These are phyloP conservation scores for Brachypteracias leptosomus DNA, from an alignment of 2,113 vertebrate species.

Conservation along the genomic window DNA sequence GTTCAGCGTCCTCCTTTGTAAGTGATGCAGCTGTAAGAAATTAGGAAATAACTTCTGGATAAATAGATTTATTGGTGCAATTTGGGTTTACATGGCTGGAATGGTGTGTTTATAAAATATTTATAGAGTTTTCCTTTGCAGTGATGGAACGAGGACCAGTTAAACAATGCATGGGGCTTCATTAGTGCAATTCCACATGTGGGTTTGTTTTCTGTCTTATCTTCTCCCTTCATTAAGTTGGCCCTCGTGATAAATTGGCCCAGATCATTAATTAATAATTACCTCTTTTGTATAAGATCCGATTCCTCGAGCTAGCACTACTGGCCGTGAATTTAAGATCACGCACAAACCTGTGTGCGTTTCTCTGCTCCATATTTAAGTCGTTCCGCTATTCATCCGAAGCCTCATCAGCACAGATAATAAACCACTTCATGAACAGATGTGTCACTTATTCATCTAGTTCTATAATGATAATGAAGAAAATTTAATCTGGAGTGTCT, in stretches of 20 bases:
- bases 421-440: conserved; percentile 80
- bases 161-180: conserved; percentile 40
- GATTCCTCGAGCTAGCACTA: conserved; percentile 34
- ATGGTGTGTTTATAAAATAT: conserved; percentile 68
- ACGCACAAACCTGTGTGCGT: conserved; percentile 36
- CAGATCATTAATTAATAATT: conserved; percentile 71
- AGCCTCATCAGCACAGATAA: conserved; percentile 76
- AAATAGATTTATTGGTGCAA: conserved; percentile 58
- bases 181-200: background rate
- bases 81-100: conserved; percentile 39
- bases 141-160: background rate
- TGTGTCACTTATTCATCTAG: conserved; percentile 81
- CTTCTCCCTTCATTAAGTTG: conserved; percentile 36
- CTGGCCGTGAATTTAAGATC: conserved; percentile 59
- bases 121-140: conserved; percentile 58
- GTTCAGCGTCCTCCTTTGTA: background rate
- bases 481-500: conserved; percentile 78
- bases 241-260: conserved; percentile 5
- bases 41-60: conserved; percentile 35
- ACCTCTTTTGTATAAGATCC: conserved; percentile 20
- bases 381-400: conserved; percentile 71
- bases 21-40: conserved; percentile 38
- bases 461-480: conserved; percentile 79
- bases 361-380: conserved; percentile 66
- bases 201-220: conserved; percentile 46